Conservation (phyloP, 2,113 vertebrate species). For the Hassar affinis region DNA sequence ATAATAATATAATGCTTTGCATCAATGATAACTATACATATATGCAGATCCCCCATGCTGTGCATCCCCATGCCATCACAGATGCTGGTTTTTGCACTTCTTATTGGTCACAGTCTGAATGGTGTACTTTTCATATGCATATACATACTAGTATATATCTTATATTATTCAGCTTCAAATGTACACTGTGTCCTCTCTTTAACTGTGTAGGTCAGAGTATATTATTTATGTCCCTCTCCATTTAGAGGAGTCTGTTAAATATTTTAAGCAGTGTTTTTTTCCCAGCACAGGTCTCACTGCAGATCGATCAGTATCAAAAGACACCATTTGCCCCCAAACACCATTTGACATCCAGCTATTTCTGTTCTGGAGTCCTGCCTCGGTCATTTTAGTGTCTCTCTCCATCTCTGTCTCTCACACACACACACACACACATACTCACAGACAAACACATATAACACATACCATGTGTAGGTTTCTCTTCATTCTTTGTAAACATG, state of each 20-base stretch:
- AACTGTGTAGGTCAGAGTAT: slow-evolving; percentile 46
- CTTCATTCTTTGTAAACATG: background rate
- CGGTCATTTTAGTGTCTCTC: slow-evolving; percentile 40
- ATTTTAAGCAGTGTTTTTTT: slow-evolving; percentile 59
- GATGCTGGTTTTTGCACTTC: too few relatives aligned
- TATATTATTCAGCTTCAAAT: slow-evolving; percentile 34
- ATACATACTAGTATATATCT: background rate
- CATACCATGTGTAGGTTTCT: background rate
- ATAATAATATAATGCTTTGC: too few relatives aligned
- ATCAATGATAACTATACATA: too few relatives aligned
- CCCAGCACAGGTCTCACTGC: slow-evolving; percentile 59
- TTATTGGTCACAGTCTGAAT: too few relatives aligned
- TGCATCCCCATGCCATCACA: too few relatives aligned
- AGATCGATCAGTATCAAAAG: slow-evolving; percentile 73
- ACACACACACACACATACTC: background rate
- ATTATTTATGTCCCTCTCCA: slow-evolving; percentile 56
- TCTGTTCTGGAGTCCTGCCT: slow-evolving; percentile 51
- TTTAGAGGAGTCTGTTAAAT: slow-evolving; percentile 67
- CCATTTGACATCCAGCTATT: slow-evolving; percentile 63
- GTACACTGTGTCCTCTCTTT: slow-evolving; percentile 31
- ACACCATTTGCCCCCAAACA: slow-evolving; percentile 62
- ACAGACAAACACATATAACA: background rate
- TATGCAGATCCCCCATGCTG: too few relatives aligned
- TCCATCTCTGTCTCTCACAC: background rate
- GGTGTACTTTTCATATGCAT: background rate